A percentile compares a stretch with the other conserved stretches of the same genome.
These are phyloP conservation scores for Platycheirus albimanus DNA, from an alignment of 2,888 invertebrate genomes.

Conservation along the genomic window DNA sequence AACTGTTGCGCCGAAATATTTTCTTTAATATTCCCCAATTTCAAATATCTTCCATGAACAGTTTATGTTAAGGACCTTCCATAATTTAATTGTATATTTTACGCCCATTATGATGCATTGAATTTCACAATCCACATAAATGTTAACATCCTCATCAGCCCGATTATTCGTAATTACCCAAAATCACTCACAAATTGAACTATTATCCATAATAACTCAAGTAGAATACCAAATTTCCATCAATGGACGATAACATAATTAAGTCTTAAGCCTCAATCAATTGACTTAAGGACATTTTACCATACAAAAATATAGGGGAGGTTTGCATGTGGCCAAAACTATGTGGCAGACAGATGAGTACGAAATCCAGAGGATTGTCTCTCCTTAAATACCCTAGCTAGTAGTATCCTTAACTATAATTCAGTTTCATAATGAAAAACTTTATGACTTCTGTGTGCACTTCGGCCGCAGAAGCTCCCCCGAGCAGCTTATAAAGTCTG, in stretches of 20 bases:
- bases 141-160: no score
- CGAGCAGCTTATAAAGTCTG: constrained; percentile 35
- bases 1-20: no score
- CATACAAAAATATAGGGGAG: background rate
- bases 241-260: background rate
- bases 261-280: constrained; percentile 31
- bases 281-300: constrained; percentile 33
- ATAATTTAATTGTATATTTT: no score
- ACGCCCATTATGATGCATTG: no score
- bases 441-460: constrained; percentile 50
- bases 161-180: background rate
- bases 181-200: constrained; percentile 1
- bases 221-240: background rate
- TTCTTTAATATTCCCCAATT: no score
- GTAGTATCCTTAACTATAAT: constrained; percentile 48
- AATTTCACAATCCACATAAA: no score
- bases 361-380: background rate
- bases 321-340: background rate
- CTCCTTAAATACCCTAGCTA: constrained; percentile 1
- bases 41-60: no score
- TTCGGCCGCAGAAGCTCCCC: constrained; percentile 42
- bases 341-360: no score
- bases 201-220: background rate
- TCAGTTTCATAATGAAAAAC: constrained; percentile 44
- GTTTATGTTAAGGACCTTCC: no score